Evolutionary conservation across 2,113 vertebrate genomes (phyloP).

Genomic region (Lophius piscatorius): DNA sequence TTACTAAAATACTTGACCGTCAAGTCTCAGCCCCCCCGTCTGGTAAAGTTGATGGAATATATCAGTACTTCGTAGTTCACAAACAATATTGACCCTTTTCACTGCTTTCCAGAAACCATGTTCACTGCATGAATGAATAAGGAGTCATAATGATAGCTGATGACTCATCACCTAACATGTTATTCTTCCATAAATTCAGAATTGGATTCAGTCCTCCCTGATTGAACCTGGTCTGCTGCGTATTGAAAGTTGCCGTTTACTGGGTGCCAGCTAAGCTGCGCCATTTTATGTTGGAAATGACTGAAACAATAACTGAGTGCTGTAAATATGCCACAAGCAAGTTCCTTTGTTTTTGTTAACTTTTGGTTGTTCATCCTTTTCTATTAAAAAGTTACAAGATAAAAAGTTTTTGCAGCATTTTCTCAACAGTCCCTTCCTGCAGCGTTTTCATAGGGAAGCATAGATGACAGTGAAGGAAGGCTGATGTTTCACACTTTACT

Average conservation of each 20-base stretch:
- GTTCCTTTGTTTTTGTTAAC: conserved; percentile 70
- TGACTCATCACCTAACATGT: conserved; percentile 28
- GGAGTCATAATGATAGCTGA: conserved; percentile 5
- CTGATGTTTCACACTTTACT: too few species aligned
- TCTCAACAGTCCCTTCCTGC: background rate
- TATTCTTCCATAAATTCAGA: conserved; percentile 17
- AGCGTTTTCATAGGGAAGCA: too few species aligned
- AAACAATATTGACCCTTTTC: background rate
- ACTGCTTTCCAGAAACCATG: conserved; percentile 23
- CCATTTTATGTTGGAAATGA: conserved; percentile 58
- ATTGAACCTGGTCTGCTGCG: conserved; percentile 25
- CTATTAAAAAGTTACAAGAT: conserved; percentile 75
- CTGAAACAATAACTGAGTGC: conserved; percentile 47
- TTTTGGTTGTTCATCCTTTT: conserved; percentile 77
- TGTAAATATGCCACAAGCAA: conserved; percentile 75
- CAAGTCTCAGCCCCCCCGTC: conserved; percentile 24
- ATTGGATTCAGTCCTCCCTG: conserved; percentile 12
- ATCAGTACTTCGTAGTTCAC: conserved; percentile 27
- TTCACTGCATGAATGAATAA: conserved; percentile 39
- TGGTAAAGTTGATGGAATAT: conserved; percentile 22
- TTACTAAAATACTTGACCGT: conserved; percentile 65
- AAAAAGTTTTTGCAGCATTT: conserved; percentile 7
- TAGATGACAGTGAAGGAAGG: too few species aligned
- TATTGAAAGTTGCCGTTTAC: conserved; percentile 27
- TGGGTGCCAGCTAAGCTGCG: conserved; percentile 35